A percentile compares a stretch with the other conserved stretches of the same genome.
Evolutionary conservation across 2,797 vertebrate species (phyloP).

Genomic region (Psittacula echo): DNA sequence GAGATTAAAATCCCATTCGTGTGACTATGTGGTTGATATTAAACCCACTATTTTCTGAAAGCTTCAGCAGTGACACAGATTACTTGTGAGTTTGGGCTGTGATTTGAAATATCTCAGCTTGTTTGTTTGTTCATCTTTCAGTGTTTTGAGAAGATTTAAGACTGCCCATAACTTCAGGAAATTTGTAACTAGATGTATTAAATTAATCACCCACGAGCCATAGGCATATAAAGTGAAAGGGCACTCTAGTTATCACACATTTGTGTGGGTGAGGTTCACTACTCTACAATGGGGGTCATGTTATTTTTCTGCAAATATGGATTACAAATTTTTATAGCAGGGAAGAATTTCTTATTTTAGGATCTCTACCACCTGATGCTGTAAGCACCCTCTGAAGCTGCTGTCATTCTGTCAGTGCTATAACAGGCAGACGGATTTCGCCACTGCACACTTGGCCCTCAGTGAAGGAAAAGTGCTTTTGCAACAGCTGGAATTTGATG

Average conservation of each 20-base stretch:
- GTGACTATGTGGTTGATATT: neutral
- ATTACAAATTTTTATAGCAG: neutral
- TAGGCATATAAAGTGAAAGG: neutral
- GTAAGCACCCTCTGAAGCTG: neutral
- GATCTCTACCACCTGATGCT: neutral
- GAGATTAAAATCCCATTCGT: neutral
- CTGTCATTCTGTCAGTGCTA: neutral
- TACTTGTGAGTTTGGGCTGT: neutral
- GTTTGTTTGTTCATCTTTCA: fast-evolving
- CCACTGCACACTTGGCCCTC: neutral
- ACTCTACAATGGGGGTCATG: neutral
- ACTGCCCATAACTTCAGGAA: neutral
- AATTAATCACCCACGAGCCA: neutral
- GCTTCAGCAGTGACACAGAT: neutral
- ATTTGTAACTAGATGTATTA: neutral
- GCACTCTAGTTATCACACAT: neutral
- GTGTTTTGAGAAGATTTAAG: neutral
- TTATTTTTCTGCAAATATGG: neutral
- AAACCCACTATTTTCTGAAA: neutral
- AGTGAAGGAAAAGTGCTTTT: neutral
- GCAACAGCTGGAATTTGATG: neutral
- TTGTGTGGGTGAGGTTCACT: neutral
- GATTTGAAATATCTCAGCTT: neutral
- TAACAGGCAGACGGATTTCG: neutral
- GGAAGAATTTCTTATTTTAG: neutral